phyloP scores from a whole-genome alignment of 2,113 vertebrate genomes.

The Talpa occidentalis region DNA sequence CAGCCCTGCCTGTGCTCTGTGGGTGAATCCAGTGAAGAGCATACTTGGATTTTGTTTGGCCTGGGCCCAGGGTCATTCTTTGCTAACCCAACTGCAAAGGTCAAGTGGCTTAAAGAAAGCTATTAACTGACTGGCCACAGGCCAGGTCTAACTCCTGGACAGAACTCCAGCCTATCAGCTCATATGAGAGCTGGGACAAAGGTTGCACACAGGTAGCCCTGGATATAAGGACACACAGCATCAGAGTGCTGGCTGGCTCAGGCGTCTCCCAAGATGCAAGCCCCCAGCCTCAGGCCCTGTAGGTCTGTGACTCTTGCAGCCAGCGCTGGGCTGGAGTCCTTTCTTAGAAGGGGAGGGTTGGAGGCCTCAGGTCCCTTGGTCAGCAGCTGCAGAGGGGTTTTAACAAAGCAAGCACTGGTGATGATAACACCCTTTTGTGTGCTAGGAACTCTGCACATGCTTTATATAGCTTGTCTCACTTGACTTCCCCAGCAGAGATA shows the following conservation, averaged over 20 bases:
- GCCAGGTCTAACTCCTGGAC: background rate
- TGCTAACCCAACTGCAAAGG: background rate
- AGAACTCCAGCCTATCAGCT: background rate
- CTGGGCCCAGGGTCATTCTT: constrained; percentile 1
- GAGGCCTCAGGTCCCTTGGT: background rate
- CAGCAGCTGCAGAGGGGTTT: background rate
- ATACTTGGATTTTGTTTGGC: background rate
- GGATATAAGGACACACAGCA: fast-evolving
- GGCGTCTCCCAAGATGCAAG: background rate
- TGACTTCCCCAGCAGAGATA: background rate
- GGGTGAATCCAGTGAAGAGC: background rate
- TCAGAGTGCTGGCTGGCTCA: too few relatives aligned
- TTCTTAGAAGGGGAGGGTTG: background rate
- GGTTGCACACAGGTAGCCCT: background rate
- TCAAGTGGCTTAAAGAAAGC: background rate
- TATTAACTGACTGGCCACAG: background rate
- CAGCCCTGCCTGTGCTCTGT: background rate
- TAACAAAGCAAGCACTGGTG: background rate
- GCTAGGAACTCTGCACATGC: fast-evolving
- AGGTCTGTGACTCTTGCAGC: background rate
- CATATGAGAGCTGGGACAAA: background rate
- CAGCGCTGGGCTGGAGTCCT: background rate
- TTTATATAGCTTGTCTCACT: background rate
- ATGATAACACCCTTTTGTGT: background rate
- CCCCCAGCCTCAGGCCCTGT: background rate